Evolutionary conservation across 2,888 invertebrate species (phyloP).

Genomic region (Steromphala cineraria): DNA sequence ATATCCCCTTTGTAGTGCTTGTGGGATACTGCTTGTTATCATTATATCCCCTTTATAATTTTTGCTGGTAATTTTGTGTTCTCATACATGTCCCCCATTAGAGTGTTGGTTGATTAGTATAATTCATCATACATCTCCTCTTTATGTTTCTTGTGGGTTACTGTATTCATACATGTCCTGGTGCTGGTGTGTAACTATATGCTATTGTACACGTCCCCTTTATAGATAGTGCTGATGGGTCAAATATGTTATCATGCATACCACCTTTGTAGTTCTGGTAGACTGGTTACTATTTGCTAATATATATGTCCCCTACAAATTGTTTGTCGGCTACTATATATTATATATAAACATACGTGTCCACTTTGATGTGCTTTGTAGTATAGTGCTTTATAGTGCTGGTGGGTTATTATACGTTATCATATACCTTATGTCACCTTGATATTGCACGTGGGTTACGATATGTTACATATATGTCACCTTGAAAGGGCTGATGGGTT

Average conservation of each 20-base stretch:
- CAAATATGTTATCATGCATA: not conserved
- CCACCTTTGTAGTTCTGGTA: constrained; percentile 83
- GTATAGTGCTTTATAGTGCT: no score
- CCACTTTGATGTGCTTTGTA: no score
- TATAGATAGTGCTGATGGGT: not conserved
- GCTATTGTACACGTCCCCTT: not conserved
- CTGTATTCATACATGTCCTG: constrained; percentile 77
- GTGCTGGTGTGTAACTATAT: not conserved
- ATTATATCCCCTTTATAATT: not conserved
- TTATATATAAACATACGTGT: no score
- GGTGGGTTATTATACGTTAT: constrained; percentile 76
- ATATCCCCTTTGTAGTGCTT: constrained; percentile 79
- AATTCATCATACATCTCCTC: constrained; percentile 90
- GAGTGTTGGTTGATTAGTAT: no score
- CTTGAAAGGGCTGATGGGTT: no score
- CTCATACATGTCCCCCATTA: constrained; percentile 60
- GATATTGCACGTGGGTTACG: no score
- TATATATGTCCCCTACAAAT: constrained; percentile 79
- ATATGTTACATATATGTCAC: no score
- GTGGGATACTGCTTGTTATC: not conserved
- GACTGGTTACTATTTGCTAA: constrained; percentile 47
- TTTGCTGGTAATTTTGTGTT: not conserved
- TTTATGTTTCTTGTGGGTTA: constrained; percentile 86
- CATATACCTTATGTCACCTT: no score
- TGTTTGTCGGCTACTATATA: not conserved